Evolutionary conservation across 2,888 invertebrate genomes (phyloP).

Genomic region (Torymus texanus): DNA sequence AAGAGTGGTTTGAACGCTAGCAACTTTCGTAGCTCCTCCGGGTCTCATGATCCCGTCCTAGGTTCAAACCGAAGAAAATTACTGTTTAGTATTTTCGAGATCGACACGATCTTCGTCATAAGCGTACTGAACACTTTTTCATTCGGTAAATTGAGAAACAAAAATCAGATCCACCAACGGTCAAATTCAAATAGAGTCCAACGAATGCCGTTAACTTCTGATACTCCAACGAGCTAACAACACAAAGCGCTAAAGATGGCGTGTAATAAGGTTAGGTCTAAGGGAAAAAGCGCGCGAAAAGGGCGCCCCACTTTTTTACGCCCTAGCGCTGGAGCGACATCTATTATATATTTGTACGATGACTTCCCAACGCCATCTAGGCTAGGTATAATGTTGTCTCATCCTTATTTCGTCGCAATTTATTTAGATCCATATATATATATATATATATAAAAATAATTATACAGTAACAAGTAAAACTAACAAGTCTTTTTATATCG

Average conservation of each 20-base stretch:
- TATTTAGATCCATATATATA: too few species aligned
- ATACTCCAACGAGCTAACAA: not conserved
- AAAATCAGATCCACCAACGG: slow-evolving; percentile 31
- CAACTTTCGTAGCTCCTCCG: slow-evolving; percentile 66
- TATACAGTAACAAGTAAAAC: too few species aligned
- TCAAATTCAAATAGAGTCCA: slow-evolving; percentile 33
- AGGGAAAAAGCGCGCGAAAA: slow-evolving; percentile 36
- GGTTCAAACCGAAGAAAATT: slow-evolving; percentile 38
- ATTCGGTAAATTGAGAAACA: not conserved
- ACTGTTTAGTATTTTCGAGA: not conserved
- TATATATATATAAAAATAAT: too few species aligned
- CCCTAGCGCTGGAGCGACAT: slow-evolving; percentile 1
- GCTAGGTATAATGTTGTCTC: too few species aligned
- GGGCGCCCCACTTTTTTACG: not conserved
- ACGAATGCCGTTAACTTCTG: not conserved
- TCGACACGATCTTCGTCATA: slow-evolving; percentile 1
- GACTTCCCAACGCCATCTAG: too few species aligned
- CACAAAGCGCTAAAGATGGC: slow-evolving; percentile 21
- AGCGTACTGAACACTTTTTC: not conserved
- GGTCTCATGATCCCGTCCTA: slow-evolving; percentile 65
- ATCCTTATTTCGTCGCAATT: too few species aligned
- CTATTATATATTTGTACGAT: too few species aligned
- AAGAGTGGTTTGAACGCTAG: slow-evolving; percentile 64
- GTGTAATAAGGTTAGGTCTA: not conserved
- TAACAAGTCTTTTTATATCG: too few species aligned